Evolutionary conservation across 1,140 invertebrate genomes (phyloP).

Genomic region (Druon quercuslanigerum): DNA sequence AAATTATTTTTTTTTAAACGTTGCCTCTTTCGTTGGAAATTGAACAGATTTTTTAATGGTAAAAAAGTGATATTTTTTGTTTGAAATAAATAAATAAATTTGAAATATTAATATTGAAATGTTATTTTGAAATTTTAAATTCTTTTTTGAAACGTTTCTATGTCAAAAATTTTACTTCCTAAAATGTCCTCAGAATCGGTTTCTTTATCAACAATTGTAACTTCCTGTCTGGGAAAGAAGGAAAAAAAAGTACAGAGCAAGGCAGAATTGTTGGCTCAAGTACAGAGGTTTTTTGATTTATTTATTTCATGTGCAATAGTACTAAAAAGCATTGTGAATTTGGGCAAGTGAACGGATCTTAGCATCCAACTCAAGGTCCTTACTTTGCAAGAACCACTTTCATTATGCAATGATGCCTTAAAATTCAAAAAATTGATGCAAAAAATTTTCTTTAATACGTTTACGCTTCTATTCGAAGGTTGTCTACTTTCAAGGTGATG

Average conservation of each 20-base stretch:
- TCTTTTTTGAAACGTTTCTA: too few relatives aligned
- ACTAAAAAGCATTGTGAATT: conserved; percentile 48
- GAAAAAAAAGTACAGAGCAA: neutral
- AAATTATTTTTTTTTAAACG: too few relatives aligned
- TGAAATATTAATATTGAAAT: too few relatives aligned
- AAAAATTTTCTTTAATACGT: conserved; percentile 7
- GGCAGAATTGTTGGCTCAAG: neutral
- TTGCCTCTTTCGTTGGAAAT: too few relatives aligned
- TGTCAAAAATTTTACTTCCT: too few relatives aligned
- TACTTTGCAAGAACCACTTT: conserved; percentile 58
- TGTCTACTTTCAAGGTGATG: conserved; percentile 33
- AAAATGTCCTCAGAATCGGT: too few relatives aligned
- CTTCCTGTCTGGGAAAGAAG: neutral
- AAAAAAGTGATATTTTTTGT: too few relatives aligned
- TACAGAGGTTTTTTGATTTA: conserved; percentile 12
- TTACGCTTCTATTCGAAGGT: neutral
- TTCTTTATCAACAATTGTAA: neutral
- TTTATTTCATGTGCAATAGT: conserved; percentile 2
- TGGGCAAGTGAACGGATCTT: conserved; percentile 62
- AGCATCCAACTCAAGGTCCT: conserved; percentile 57
- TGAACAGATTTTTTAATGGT: too few relatives aligned
- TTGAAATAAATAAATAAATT: too few relatives aligned
- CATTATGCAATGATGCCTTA: conserved; percentile 57
- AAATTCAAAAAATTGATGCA: conserved; percentile 53
- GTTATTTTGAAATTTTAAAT: too few relatives aligned